Evolutionary conservation across 2,888 invertebrate species (phyloP).

Genomic region (Prosopocoilus inquinatus): DNA sequence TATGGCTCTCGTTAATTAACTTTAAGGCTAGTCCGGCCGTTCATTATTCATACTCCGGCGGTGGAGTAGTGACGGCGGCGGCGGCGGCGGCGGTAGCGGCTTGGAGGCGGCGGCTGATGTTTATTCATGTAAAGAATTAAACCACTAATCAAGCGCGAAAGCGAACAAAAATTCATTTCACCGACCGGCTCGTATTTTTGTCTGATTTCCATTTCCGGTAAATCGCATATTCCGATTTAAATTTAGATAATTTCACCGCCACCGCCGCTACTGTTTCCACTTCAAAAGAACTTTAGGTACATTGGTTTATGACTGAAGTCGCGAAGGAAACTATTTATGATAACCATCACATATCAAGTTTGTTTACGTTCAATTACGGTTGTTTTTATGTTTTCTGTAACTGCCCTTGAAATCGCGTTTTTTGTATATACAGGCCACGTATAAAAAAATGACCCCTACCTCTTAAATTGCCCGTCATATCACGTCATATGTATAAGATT

Average conservation of each 20-base stretch:
- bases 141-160: conserved; percentile 5
- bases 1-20: not conserved
- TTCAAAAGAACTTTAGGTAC: not conserved
- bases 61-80: not conserved
- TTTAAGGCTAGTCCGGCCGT: conserved; percentile 1
- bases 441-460: too few species aligned
- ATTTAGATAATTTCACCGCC: conserved; percentile 13
- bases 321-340: too few species aligned
- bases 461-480: too few species aligned
- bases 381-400: too few species aligned
- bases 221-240: conserved; percentile 11
- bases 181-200: not conserved
- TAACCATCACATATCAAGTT: too few species aligned
- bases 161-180: conserved; percentile 1
- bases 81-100: not conserved
- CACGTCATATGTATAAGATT: too few species aligned
- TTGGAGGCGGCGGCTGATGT: not conserved
- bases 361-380: too few species aligned
- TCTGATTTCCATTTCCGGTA: conserved; percentile 1
- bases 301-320: too few species aligned
- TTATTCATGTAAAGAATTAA: conserved; percentile 10
- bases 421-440: too few species aligned
- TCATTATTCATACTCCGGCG: not conserved
- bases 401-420: too few species aligned
- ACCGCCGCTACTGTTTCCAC: not conserved